Conservation (phyloP, 2,797 vertebrate species). For the Garrulus glandarius region DNA sequence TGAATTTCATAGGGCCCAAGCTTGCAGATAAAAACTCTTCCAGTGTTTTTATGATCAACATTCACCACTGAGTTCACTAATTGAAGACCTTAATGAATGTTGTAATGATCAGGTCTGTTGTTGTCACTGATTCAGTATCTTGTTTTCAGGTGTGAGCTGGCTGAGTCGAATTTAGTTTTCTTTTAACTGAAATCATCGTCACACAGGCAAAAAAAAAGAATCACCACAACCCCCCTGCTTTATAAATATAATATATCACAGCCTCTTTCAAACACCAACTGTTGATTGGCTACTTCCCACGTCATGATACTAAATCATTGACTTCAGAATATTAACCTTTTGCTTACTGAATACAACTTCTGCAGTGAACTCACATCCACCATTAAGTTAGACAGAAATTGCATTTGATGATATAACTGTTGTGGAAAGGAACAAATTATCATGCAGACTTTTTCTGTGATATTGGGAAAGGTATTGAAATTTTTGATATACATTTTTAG, state of each 20-base stretch:
- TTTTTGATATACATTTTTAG: conserved; percentile 45
- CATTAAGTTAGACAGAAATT: neutral
- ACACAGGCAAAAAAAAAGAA: neutral
- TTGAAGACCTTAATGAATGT: neutral
- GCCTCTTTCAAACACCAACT: neutral
- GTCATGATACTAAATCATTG: neutral
- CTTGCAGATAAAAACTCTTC: neutral
- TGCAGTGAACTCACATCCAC: neutral
- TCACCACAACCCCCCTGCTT: neutral
- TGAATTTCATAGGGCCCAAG: neutral
- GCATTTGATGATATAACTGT: neutral
- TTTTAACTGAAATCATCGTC: neutral
- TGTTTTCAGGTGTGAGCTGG: neutral
- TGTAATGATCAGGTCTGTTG: neutral
- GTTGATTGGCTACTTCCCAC: neutral
- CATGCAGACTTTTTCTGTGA: neutral
- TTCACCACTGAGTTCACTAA: neutral
- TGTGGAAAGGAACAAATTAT: neutral
- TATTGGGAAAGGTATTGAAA: neutral
- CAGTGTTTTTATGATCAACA: neutral
- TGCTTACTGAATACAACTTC: neutral
- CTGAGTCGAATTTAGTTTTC: neutral
- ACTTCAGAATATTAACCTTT: neutral
- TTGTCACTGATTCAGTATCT: neutral
- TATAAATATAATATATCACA: neutral